A percentile compares a stretch with the other conserved stretches of the same genome.
phyloP scores from a whole-genome alignment of 2,888 invertebrate species.

The Pandemis heparana region DNA sequence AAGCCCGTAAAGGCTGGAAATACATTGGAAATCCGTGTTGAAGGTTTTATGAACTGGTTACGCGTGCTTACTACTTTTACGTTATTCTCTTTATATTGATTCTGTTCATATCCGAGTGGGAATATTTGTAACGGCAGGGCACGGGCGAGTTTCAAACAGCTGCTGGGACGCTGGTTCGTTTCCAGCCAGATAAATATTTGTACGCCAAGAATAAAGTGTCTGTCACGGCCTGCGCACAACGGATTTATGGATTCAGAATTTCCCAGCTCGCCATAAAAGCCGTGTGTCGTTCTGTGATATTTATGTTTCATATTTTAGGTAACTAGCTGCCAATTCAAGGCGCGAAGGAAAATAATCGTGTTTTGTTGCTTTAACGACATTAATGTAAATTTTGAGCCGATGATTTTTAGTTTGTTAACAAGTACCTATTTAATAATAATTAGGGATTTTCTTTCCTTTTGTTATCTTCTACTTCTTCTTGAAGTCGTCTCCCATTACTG shows the following conservation, averaged over 20 bases:
- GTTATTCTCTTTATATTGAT: not conserved
- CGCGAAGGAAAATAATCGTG: slow-evolving; percentile 24
- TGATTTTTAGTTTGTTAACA: not conserved
- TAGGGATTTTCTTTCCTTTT: too few species aligned
- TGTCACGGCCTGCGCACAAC: slow-evolving; percentile 33
- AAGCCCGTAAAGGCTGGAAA: not conserved
- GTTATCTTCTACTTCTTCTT: too few species aligned
- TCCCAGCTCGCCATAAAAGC: slow-evolving; percentile 33
- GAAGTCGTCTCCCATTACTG: too few species aligned
- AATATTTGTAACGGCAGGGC: not conserved
- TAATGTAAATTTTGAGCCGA: not conserved
- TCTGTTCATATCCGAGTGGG: not conserved
- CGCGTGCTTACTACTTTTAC: not conserved
- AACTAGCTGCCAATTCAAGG: slow-evolving; percentile 36
- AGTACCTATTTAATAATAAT: not conserved
- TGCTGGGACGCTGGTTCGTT: slow-evolving; percentile 21
- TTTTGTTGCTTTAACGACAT: slow-evolving; percentile 14
- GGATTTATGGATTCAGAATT: slow-evolving; percentile 41
- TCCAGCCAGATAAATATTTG: slow-evolving; percentile 37
- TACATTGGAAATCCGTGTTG: not conserved
- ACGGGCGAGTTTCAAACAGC: not conserved
- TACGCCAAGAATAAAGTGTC: slow-evolving; percentile 43
- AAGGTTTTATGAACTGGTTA: not conserved
- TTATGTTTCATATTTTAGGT: slow-evolving; percentile 40
- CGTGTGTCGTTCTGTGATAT: slow-evolving; percentile 31